These are phyloP conservation scores for Furcula furcula DNA, from an alignment of 2,888 invertebrate species.

Conservation along the genomic window DNA sequence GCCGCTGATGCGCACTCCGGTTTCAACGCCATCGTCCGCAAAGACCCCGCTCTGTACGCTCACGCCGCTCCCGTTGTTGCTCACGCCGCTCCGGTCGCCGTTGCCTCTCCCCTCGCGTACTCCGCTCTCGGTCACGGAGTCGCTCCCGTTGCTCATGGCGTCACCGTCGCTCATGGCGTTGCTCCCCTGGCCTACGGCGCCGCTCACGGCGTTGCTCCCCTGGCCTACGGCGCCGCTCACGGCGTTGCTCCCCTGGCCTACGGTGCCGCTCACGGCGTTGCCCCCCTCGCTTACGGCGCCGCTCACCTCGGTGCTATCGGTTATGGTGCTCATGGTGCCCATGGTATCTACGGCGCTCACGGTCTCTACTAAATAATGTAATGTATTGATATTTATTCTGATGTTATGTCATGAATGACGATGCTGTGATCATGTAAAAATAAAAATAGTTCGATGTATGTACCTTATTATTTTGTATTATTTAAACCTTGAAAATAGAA, in stretches of 20 bases:
- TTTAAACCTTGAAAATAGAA: too few relatives aligned
- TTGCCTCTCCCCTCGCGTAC: conserved; percentile 36
- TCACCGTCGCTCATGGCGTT: conserved; percentile 26
- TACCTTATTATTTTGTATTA: conserved; percentile 8
- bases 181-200: conserved; percentile 30
- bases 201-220: conserved; percentile 31
- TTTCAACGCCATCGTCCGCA: conserved; percentile 81
- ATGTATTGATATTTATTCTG: conserved; percentile 1
- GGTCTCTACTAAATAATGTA: conserved; percentile 33
- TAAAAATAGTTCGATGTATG: conserved; percentile 18
- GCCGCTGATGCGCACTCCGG: conserved; percentile 77
- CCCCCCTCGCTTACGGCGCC: conserved; percentile 24
- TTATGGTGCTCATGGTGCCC: conserved; percentile 24
- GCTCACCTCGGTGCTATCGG: too few relatives aligned
- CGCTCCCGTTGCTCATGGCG: conserved; percentile 28
- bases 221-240: conserved; percentile 22
- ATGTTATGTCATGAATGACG: conserved; percentile 11
- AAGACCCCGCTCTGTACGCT: conserved; percentile 60
- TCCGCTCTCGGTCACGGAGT: conserved; percentile 27
- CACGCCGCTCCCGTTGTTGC: conserved; percentile 49
- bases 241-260: conserved; percentile 36
- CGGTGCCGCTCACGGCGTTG: conserved; percentile 32
- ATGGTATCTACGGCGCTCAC: conserved; percentile 24
- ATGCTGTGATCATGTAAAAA: conserved; percentile 27
- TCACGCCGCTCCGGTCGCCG: conserved; percentile 51